Conservation (phyloP, 2,113 vertebrate genomes). For the Aphelocoma coerulescens region DNA sequence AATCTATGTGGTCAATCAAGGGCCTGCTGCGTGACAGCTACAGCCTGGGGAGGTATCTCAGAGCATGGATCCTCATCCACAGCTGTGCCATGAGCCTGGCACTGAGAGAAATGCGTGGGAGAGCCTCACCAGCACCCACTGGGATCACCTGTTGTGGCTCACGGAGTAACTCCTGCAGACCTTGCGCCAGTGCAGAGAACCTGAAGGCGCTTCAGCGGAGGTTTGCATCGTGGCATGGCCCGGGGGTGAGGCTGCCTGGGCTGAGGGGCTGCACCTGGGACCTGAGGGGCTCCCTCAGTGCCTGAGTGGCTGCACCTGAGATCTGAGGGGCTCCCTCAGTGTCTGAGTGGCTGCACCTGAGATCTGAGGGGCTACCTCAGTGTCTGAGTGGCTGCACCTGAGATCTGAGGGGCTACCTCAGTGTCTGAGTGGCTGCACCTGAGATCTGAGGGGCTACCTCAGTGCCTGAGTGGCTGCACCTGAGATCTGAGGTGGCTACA, state of each 20-base stretch:
- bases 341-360: neutral
- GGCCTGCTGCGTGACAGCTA: neutral
- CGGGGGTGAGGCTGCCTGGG: neutral
- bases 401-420: no score
- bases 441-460: fast-evolving
- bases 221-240: fast-evolving
- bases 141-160: neutral
- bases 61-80: neutral
- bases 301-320: neutral
- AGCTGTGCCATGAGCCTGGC: neutral
- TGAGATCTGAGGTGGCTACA: fast-evolving
- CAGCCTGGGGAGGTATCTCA: neutral
- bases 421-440: neutral
- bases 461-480: neutral
- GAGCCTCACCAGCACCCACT: neutral
- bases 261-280: neutral
- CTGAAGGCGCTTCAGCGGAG: no score
- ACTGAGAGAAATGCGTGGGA: neutral
- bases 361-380: fast-evolving
- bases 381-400: no score
- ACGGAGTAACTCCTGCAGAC: fast-evolving
- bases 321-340: no score
- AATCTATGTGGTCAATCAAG: neutral
- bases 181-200: fast-evolving
- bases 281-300: no score